A percentile compares a stretch with the other conserved stretches of the same genome.
These are phyloP conservation scores for Eupristina koningsbergeri DNA, from an alignment of 1,140 invertebrate species.

Conservation along the genomic window DNA sequence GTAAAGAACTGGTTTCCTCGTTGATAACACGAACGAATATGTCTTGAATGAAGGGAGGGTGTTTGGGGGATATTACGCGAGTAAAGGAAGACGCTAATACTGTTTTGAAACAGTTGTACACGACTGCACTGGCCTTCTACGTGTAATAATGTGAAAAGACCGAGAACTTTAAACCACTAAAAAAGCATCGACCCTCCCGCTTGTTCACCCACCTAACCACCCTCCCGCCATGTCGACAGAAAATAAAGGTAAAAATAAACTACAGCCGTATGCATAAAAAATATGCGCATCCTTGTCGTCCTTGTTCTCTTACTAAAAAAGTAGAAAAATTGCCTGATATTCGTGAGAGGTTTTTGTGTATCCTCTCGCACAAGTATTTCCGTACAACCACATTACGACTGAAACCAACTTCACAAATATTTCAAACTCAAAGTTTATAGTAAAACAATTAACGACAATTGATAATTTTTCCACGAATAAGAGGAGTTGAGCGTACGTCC, in stretches of 20 bases:
- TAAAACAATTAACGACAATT: too few relatives aligned
- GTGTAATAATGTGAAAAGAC: conserved; percentile 10
- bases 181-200: background rate
- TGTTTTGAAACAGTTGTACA: conserved; percentile 9
- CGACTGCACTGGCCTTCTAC: background rate
- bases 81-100: background rate
- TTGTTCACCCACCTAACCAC: background rate
- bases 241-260: conserved; percentile 17
- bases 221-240: background rate
- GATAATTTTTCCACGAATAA: too few relatives aligned
- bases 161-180: conserved; percentile 14
- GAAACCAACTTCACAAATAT: too few relatives aligned
- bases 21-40: background rate
- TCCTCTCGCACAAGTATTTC: too few relatives aligned
- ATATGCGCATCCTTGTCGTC: background rate
- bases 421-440: too few relatives aligned
- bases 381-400: too few relatives aligned
- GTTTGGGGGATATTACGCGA: background rate
- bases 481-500: too few relatives aligned
- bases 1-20: background rate
- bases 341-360: background rate
- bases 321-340: background rate
- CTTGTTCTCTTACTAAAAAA: background rate
- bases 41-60: background rate
- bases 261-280: too few relatives aligned